Evolutionary conservation across 2,888 invertebrate species (phyloP), one percentile per base, ranked within the genome.

Genomic region (Athalia rosae): DNA sequence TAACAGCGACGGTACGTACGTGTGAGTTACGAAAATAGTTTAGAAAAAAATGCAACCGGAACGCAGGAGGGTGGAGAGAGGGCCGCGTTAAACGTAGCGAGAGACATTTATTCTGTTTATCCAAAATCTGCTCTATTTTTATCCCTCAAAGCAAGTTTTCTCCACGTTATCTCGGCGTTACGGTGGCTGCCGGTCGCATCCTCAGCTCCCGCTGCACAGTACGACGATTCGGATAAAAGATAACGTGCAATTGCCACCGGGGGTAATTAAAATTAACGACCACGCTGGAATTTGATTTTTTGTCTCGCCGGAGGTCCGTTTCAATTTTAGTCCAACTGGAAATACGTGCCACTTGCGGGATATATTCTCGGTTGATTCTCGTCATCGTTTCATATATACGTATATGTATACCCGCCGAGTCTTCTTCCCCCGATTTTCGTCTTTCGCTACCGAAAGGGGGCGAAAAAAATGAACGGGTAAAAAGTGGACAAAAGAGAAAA

Each of bases 61-160:
- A 28, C 74, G 74, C 43, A 74, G 74, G 61, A n/a, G 7, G 11
- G 8, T 15, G 45, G 63, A 43, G 59, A n/a, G 61, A 48, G 48
- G 74, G 28, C 74, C 47, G 74, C 47, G 74, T 71, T 76, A 76
- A 76, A 76, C 76, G 76, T 53, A 76, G 64, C 77, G 71, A 69
- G 59, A 62, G 69, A 71, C 63, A 77, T 67, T 77, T 77, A 77
- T 77, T 77, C 77, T 62, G 69, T 77, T 77, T 77, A 77, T 77
- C 77, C 53, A 71, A 77, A 71, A 77, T 77, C 77, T 77, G n/a
- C 3, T 62, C 77, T 77, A 77, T 77, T 59, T 77, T 63, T 69
- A 69, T 64, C 76, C 76, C 64, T 76, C 76, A 63, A 76, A 64
- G 71, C 59, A n/a, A 74, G 74, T 61, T 47, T 8, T 13, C 9